phyloP scores from a whole-genome alignment of 2,888 invertebrate genomes.

The Busseola fusca region DNA sequence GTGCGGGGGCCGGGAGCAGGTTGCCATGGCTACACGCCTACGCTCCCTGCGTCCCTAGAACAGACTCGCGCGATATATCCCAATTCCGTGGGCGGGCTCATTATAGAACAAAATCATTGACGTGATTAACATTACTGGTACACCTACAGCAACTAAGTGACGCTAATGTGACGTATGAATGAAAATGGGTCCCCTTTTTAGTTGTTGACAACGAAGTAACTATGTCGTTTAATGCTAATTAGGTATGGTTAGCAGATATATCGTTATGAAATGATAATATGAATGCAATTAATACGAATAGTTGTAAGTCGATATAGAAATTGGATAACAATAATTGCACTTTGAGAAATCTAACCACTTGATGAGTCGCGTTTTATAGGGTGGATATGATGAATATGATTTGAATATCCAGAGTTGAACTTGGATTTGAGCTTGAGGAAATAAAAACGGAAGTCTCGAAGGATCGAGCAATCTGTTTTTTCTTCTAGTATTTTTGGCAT shows the following conservation, averaged over 20 bases:
- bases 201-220: not conserved
- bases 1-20: conserved; percentile 65
- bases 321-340: not conserved
- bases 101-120: conserved; percentile 76
- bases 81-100: conserved; percentile 77
- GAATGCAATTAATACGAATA: not conserved
- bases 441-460: not conserved
- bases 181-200: conserved; percentile 25
- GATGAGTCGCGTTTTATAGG: not conserved
- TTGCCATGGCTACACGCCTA: conserved; percentile 85
- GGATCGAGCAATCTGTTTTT: not conserved
- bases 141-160: conserved; percentile 54
- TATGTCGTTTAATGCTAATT: not conserved
- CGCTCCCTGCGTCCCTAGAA: conserved; percentile 75
- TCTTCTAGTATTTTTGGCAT: not conserved
- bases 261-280: conserved; percentile 8
- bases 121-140: conserved; percentile 69
- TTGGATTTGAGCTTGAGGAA: not conserved
- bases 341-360: not conserved
- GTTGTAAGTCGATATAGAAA: not conserved
- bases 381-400: not conserved
- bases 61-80: conserved; percentile 75
- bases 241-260: not conserved
- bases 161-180: conserved; percentile 45
- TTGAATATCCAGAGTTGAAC: not conserved